Evolutionary conservation across 2,797 vertebrate genomes (phyloP).

Genomic region (Crocidura indochinensis): DNA sequence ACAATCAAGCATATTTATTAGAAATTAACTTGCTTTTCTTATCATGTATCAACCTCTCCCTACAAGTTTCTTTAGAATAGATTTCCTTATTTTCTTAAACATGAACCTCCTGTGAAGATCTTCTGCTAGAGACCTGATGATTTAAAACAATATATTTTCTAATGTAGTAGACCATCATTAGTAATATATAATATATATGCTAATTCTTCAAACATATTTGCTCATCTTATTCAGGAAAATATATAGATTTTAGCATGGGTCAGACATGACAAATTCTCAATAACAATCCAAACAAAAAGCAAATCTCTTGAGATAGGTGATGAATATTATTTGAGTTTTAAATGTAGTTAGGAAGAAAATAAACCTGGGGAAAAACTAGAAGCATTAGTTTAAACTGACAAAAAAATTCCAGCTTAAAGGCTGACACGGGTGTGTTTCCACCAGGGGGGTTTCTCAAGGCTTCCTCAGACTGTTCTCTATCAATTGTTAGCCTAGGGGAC

Average conservation of each 20-base stretch:
- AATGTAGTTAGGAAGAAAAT: slow-evolving; percentile 49
- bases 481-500: slow-evolving; percentile 56
- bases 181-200: not conserved
- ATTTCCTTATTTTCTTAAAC: not conserved
- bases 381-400: slow-evolving; percentile 78
- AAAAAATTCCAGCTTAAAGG: slow-evolving; percentile 74
- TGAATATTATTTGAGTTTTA: slow-evolving; percentile 64
- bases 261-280: slow-evolving; percentile 5
- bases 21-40: not conserved
- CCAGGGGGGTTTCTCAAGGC: slow-evolving; percentile 7
- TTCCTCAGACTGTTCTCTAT: slow-evolving; percentile 53
- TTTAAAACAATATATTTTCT: not conserved
- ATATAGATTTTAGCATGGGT: slow-evolving; percentile 42
- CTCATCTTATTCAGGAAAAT: slow-evolving; percentile 12
- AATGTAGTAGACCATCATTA: fast-evolving
- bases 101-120: not conserved
- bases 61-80: no score
- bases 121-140: not conserved
- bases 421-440: slow-evolving; percentile 75
- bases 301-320: slow-evolving; percentile 62
- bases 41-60: no score
- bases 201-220: not conserved
- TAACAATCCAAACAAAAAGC: slow-evolving; percentile 38
- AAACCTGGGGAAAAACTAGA: slow-evolving; percentile 54
- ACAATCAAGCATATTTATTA: not conserved